A percentile compares a stretch with the other conserved stretches of the same genome.
These are phyloP conservation scores for Drosophila fungiperda DNA, from an alignment of 2,888 invertebrate species.

Conservation along the genomic window DNA sequence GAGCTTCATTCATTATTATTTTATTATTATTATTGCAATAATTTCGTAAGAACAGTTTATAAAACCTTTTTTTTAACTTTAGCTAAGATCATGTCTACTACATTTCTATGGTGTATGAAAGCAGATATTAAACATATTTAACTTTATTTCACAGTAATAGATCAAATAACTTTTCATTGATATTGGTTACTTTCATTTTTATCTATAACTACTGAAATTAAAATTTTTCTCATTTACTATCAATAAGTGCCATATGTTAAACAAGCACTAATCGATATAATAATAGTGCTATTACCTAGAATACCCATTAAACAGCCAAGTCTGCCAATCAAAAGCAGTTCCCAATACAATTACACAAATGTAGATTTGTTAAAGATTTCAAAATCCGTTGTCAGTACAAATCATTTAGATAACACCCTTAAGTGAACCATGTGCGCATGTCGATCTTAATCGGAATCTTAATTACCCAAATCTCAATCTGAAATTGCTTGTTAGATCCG, in stretches of 20 bases:
- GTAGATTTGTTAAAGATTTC: conserved; percentile 19
- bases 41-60: neutral
- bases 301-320: neutral
- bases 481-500: conserved; percentile 1
- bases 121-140: neutral
- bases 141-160: neutral
- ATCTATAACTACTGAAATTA: neutral
- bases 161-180: neutral
- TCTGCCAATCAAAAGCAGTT: conserved; percentile 3
- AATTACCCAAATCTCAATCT: conserved; percentile 40
- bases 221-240: neutral
- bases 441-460: conserved; percentile 60
- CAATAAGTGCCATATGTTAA: neutral
- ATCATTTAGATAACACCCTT: conserved; percentile 32
- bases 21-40: neutral
- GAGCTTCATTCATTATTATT: neutral
- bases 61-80: no score
- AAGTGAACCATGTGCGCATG: conserved; percentile 5
- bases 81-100: neutral
- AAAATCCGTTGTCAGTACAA: conserved; percentile 35
- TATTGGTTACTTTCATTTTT: fast-evolving
- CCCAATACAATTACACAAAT: conserved; percentile 7
- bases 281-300: neutral
- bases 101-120: neutral
- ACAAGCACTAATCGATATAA: neutral